phyloP scores from a whole-genome alignment of 1,140 invertebrate species.

The Ctenoplectra terminalis region DNA sequence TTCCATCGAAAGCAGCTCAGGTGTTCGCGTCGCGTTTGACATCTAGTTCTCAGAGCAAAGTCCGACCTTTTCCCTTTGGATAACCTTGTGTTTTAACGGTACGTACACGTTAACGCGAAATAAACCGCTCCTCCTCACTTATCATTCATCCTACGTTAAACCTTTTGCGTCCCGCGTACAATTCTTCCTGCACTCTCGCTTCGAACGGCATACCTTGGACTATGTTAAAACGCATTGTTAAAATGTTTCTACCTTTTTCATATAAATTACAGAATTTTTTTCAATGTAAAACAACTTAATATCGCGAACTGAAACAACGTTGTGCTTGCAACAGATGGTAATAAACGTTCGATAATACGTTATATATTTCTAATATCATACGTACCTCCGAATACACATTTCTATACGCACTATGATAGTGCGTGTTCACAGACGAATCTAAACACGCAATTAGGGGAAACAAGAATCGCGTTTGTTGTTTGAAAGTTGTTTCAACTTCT shows the following conservation, averaged over 20 bases:
- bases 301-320: neutral
- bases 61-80: neutral
- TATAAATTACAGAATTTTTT: too few relatives aligned
- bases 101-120: neutral
- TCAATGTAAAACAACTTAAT: too few relatives aligned
- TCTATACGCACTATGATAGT: neutral
- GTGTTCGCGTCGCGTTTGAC: neutral
- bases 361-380: neutral
- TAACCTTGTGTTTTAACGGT: neutral
- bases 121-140: neutral
- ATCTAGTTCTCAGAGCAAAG: neutral
- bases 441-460: too few relatives aligned
- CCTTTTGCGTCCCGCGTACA: too few relatives aligned
- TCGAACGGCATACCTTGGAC: too few relatives aligned
- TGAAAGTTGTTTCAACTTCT: neutral
- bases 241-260: too few relatives aligned
- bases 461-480: neutral
- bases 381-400: constrained; percentile 7
- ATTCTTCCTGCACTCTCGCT: too few relatives aligned
- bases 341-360: too few relatives aligned
- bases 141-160: neutral
- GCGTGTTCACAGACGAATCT: neutral
- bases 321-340: neutral
- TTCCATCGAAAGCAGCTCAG: neutral
- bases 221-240: too few relatives aligned